Base-by-base conservation (phyloP, 2,888 invertebrate species). In the Pristionchus exspectatus region DNA sequence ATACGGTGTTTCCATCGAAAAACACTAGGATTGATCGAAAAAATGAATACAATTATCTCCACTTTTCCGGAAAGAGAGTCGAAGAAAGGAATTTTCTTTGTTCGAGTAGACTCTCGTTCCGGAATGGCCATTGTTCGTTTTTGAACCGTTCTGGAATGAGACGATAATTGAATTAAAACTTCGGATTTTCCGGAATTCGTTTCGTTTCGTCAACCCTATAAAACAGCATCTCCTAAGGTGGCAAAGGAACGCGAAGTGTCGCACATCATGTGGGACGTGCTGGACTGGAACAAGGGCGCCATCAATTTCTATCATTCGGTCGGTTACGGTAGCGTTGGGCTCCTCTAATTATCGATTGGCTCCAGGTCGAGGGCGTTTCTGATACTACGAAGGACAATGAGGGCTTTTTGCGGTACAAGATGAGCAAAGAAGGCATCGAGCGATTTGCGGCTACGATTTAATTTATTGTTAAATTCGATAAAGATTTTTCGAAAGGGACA, bases 221-320 rank as follows among this genome's bases (percentile, higher is more conserved):
- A 38, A 38, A 5, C 77, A 21, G n/a, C 44, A 66, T 10, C 4
- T 5, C 24, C 10, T 33, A 33, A 90, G 90, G 87, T 90, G 54
- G 93, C 93, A 0, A 66, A 90, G n/a, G 90, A 91, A n/a, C 89
- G 90, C 30, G 85, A 83, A 9, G 90, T 90, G 54, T 89, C 87
- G 12, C 96, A 97, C 84, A 95, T 98, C 89, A 97, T 97, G 95
- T 97, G 98, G 95, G 96, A 97, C 94, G 97, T 97, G 21, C 96
- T 98, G 69, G 96, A 97, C 84, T 98, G 97, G 98, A 98, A 98
- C 96, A 91, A 92, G 56, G 96, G 97, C 2, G 97, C 98, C 0
- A 96, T 96, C 38, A 95, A 96, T 10, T 97, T 98, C 95, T 98
- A 98, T 95, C 90, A 93, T 85, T 92, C 90, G 84, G 93, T 93